Evolutionary conservation across 2,888 invertebrate genomes (phyloP).

Genomic region (Acanthosepion esculentum): DNA sequence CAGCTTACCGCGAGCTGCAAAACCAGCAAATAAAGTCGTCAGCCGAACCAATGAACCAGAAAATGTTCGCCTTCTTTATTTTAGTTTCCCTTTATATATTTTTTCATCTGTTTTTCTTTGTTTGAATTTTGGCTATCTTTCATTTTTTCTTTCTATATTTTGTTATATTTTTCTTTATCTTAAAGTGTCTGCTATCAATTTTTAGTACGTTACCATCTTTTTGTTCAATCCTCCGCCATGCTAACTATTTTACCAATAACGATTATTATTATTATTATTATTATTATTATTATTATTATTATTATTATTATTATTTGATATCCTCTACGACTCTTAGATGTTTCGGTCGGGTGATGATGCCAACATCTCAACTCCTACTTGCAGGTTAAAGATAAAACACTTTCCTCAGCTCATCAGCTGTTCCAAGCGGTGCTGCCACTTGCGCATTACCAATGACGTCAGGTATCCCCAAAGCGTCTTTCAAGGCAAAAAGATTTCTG

Average conservation of each 20-base stretch:
- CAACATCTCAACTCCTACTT: no score
- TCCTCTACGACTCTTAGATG: no score
- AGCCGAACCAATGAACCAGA: slow-evolving; percentile 33
- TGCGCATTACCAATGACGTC: no score
- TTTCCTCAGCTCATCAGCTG: no score
- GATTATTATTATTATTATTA: not conserved
- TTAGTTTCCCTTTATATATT: not conserved
- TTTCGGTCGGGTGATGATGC: no score
- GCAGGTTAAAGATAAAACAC: no score
- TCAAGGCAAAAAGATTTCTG: no score
- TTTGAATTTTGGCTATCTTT: not conserved
- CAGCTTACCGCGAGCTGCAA: not conserved
- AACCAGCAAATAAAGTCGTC: not conserved
- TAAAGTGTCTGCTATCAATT: not conserved
- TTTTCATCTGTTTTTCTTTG: not conserved
- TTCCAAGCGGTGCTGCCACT: no score
- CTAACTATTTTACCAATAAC: not conserved
- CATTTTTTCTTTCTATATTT: not conserved
- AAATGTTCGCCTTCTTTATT: not conserved
- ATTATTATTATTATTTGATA: not conserved
- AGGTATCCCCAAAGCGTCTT: no score
- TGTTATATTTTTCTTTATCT: not conserved
- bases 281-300: not conserved
- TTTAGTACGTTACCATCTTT: not conserved
- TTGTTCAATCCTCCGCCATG: not conserved